Evolutionary conservation across 2,797 vertebrate species (phyloP).

Genomic region (Macrochelys suwanniensis): DNA sequence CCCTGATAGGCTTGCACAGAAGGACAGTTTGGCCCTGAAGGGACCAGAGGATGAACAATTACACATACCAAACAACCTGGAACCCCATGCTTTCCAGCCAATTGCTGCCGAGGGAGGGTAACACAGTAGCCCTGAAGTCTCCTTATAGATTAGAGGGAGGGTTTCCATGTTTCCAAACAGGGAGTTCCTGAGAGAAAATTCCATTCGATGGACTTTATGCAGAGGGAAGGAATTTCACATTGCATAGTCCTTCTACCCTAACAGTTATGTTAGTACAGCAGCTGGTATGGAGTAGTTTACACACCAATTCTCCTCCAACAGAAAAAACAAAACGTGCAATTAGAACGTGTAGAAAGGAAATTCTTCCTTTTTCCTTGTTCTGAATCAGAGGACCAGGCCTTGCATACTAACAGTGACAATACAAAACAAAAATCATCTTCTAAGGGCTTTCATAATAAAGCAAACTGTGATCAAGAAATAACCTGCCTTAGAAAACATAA

Average conservation of each 20-base stretch:
- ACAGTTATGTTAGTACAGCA: neutral
- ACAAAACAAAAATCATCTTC: neutral
- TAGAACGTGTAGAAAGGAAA: accelerated
- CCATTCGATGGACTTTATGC: accelerated
- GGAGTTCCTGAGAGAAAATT: neutral
- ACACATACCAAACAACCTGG: neutral
- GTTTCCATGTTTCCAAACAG: neutral
- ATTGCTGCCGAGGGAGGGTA: neutral
- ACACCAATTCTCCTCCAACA: neutral
- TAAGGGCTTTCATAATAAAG: neutral
- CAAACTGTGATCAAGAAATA: neutral
- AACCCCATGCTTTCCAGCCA: neutral
- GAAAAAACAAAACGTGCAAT: neutral
- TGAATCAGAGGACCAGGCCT: accelerated
- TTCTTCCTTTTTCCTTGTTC: neutral
- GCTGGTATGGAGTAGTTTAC: neutral
- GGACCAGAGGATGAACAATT: neutral
- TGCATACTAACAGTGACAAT: neutral
- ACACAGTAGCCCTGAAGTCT: neutral
- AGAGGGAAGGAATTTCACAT: neutral
- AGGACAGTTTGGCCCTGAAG: neutral
- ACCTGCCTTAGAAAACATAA: neutral
- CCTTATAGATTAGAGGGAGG: neutral
- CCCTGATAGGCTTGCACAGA: neutral
- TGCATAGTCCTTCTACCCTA: neutral